phyloP scores from a whole-genome alignment of 2,888 invertebrate genomes.

The Syrphus vitripennis region DNA sequence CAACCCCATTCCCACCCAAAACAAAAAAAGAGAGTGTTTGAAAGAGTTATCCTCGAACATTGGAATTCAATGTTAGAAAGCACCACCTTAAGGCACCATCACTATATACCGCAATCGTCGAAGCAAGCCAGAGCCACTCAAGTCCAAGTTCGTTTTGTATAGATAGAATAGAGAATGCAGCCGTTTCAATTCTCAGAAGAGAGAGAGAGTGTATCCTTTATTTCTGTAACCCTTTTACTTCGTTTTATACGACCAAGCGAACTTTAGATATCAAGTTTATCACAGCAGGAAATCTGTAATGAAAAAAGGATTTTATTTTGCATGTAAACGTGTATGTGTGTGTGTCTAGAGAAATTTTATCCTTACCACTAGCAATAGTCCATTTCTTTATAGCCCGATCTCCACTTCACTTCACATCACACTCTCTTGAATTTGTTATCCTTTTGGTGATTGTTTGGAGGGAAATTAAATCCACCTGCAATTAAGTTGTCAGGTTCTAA shows the following conservation, averaged over 20 bases:
- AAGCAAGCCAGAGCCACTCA: constrained; percentile 1
- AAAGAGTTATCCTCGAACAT: constrained; percentile 2
- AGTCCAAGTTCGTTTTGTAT: constrained; percentile 53
- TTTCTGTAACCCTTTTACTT: background rate
- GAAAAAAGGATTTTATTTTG: constrained; percentile 33
- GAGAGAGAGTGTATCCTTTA: background rate
- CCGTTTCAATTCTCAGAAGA: constrained; percentile 37
- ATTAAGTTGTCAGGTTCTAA: constrained; percentile 65
- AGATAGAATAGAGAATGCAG: too few relatives aligned
- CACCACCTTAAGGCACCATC: background rate
- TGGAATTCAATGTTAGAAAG: background rate
- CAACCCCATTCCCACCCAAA: background rate
- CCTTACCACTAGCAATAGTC: background rate
- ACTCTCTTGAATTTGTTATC: constrained; percentile 27
- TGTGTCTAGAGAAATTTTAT: constrained; percentile 10
- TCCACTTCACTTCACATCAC: background rate
- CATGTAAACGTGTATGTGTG: background rate
- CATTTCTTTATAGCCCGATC: background rate
- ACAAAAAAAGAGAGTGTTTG: background rate
- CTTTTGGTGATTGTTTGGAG: constrained; percentile 43
- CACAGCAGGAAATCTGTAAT: constrained; percentile 27
- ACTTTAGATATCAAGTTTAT: constrained; percentile 15
- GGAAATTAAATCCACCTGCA: constrained; percentile 65
- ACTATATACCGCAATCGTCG: background rate
- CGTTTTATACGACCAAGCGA: background rate